Evolutionary conservation across 2,888 invertebrate genomes (phyloP), one percentile per base, ranked within the genome.

Genomic region (Hyalella azteca): DNA sequence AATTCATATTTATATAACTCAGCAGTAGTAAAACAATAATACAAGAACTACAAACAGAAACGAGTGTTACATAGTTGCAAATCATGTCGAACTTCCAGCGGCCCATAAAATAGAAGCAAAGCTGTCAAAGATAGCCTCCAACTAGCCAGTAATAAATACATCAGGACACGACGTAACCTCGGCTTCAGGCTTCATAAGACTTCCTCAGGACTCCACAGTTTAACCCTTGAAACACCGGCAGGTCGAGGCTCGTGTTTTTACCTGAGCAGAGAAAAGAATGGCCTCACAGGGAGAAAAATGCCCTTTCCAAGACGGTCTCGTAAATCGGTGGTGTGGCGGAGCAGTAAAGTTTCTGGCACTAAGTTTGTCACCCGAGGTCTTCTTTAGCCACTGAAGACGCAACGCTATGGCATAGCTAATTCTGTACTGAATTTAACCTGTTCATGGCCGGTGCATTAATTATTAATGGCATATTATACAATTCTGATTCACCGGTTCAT

Each of bases 361-460:
- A 66, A 66, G 66, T 66, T 66, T 66, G 66, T 66, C 66, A 66
- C 66, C 66, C 32, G 66, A 66, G 66, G 66, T 66, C 66, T 66
- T 66, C 66, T 66, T 66, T 36, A 54, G 54, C 54, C 54, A 22
- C 54, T 54, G 26, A 54, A 54, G 54, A 29, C 54, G 54, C 54
- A 54, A 54, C 54, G 22, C 54, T 26, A 2, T 54, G 54, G 26
- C 26, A 22, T 29, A 29, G 54, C n/a, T n/a, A n/a, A n/a, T n/a
- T n/a, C n/a, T n/a, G n/a, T n/a, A n/a, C n/a, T n/a, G n/a, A n/a
- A n/a, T n/a, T n/a, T n/a, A n/a, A n/a, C n/a, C n/a, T n/a, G n/a
- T n/a, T n/a, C n/a, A n/a, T n/a, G n/a, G n/a, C n/a, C n/a, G n/a
- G n/a, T n/a, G n/a, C n/a, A n/a, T n/a, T n/a, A n/a, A n/a, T n/a